These are phyloP conservation scores for Sparidentex hasta DNA, from an alignment of 2,797 vertebrate genomes.

Conservation along the genomic window DNA sequence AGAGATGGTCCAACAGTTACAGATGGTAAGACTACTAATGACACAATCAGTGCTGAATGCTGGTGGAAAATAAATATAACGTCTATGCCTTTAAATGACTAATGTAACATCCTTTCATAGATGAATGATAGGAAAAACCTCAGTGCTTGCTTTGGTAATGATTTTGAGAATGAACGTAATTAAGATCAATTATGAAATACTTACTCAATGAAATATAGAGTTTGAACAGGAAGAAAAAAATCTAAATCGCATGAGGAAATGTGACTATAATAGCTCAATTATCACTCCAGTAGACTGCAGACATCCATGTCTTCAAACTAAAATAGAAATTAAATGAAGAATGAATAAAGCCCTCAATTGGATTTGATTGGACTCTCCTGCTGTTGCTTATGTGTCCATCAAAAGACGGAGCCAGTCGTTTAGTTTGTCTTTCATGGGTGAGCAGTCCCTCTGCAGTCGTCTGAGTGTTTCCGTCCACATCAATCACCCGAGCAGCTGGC, in stretches of 20 bases:
- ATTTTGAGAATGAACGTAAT: conserved; percentile 40
- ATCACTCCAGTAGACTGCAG: neutral
- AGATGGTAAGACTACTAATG: conserved; percentile 90
- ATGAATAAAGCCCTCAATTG: conserved; percentile 7
- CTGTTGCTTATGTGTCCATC: conserved; percentile 66
- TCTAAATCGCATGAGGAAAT: conserved; percentile 8
- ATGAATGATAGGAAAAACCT: conserved; percentile 40
- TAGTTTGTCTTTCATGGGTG: conserved; percentile 81
- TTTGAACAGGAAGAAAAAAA: conserved; percentile 2
- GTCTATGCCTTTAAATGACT: conserved; percentile 32
- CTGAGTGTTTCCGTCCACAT: conserved; percentile 72
- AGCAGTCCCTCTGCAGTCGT: conserved; percentile 67
- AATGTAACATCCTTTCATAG: conserved; percentile 48
- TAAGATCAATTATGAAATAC: conserved; percentile 39
- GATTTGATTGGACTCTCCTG: conserved; percentile 14
- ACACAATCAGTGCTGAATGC: conserved; percentile 48
- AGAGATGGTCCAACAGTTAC: conserved; percentile 98
- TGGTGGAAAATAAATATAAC: conserved; percentile 43
- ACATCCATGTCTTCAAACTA: conserved; percentile 12
- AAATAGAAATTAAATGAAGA: conserved; percentile 24
- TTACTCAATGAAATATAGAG: conserved; percentile 25
- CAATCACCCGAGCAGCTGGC: conserved; percentile 80
- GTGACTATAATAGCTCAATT: conserved; percentile 8
- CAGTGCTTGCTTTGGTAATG: conserved; percentile 25
- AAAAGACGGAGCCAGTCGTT: conserved; percentile 54